These are phyloP conservation scores for Paracyclopina nana DNA, from an alignment of 1,140 invertebrate genomes.

Conservation along the genomic window DNA sequence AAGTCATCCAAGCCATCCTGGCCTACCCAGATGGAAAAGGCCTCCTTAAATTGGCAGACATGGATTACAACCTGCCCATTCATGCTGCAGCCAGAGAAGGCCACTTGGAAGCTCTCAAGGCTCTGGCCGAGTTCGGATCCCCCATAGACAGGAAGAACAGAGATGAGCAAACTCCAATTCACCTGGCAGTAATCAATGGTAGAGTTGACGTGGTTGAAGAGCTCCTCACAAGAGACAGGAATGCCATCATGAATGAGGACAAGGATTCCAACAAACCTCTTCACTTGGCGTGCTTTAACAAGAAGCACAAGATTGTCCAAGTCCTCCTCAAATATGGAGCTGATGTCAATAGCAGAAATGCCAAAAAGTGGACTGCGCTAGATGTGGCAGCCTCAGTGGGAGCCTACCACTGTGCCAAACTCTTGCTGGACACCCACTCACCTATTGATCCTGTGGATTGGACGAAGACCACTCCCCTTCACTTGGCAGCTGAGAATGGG, in stretches of 20 bases:
- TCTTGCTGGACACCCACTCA: slow-evolving; percentile 26
- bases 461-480: slow-evolving; percentile 52
- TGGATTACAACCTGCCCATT: slow-evolving; percentile 28
- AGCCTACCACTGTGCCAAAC: slow-evolving; percentile 24
- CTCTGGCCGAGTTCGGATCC: slow-evolving; percentile 26
- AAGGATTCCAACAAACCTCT: slow-evolving; percentile 28
- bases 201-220: slow-evolving; percentile 22
- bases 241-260: slow-evolving; percentile 25
- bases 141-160: slow-evolving; percentile 30
- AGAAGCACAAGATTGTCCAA: slow-evolving; percentile 25
- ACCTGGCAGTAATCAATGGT: slow-evolving; percentile 30
- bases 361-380: slow-evolving; percentile 30
- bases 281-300: slow-evolving; percentile 26
- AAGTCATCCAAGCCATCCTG: slow-evolving; percentile 22
- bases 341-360: slow-evolving; percentile 29
- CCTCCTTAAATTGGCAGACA: slow-evolving; percentile 27
- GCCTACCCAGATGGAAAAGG: slow-evolving; percentile 21
- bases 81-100: slow-evolving; percentile 30
- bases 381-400: slow-evolving; percentile 32
- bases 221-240: neutral
- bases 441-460: slow-evolving; percentile 22
- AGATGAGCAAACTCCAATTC: slow-evolving; percentile 31
- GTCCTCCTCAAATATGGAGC: slow-evolving; percentile 28
- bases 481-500: slow-evolving; percentile 76
- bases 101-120: slow-evolving; percentile 24